phyloP scores from a whole-genome alignment of 2,113 vertebrate genomes.

The Calonectris borealis region DNA sequence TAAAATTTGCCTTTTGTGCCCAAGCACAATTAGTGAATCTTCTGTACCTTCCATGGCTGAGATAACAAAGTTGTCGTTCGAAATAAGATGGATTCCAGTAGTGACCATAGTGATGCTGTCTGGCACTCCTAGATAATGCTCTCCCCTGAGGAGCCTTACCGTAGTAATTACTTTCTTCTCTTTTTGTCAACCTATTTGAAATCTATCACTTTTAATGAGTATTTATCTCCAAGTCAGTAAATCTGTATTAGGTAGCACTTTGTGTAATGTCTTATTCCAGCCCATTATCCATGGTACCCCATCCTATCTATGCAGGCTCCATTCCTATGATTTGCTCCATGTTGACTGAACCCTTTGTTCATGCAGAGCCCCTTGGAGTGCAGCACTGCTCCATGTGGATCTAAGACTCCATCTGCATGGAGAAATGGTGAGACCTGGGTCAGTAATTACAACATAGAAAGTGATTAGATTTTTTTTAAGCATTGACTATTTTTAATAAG shows the following conservation, averaged over 20 bases:
- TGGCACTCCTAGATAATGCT: slow-evolving; percentile 30
- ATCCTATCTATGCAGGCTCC: neutral
- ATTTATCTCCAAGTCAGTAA: slow-evolving; percentile 45
- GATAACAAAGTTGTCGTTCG: slow-evolving; percentile 36
- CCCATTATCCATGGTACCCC: neutral
- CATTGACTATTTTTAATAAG: slow-evolving; percentile 20
- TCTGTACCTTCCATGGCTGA: neutral
- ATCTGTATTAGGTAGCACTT: slow-evolving; percentile 20
- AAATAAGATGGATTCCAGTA: slow-evolving; percentile 42
- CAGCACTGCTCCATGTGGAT: neutral
- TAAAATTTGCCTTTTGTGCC: neutral
- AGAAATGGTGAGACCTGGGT: neutral
- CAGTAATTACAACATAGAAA: slow-evolving; percentile 22
- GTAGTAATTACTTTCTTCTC: slow-evolving; percentile 49
- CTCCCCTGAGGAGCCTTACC: slow-evolving; percentile 8
- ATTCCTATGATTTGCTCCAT: neutral
- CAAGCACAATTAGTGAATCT: neutral
- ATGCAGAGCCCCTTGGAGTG: neutral
- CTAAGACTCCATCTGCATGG: neutral
- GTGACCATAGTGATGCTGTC: slow-evolving; percentile 30
- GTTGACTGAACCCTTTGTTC: neutral
- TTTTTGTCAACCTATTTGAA: slow-evolving; percentile 51
- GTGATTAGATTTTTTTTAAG: neutral
- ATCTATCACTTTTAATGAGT: slow-evolving; percentile 53
- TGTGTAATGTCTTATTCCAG: slow-evolving; percentile 5